phyloP scores from a whole-genome alignment of 2,113 vertebrate species.

The Sisor rabdophorus region DNA sequence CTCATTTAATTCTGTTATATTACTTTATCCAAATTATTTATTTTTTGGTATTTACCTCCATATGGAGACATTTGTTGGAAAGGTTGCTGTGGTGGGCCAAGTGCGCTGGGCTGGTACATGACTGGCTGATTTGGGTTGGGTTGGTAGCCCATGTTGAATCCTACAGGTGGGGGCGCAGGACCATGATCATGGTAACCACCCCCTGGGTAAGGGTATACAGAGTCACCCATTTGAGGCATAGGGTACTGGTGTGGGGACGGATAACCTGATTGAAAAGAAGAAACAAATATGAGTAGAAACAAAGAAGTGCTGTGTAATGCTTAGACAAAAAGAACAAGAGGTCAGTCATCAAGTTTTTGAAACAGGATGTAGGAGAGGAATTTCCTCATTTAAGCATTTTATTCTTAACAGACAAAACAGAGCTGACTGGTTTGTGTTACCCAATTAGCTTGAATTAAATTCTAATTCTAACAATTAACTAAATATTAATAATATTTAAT shows the following conservation, averaged over 20 bases:
- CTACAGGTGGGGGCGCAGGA: conserved; percentile 59
- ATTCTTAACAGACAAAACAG: neutral
- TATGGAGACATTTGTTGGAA: conserved; percentile 34
- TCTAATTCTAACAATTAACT: too few species aligned
- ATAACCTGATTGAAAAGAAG: conserved; percentile 61
- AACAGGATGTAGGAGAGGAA: neutral
- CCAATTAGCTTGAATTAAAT: neutral
- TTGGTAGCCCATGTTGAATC: conserved; percentile 68
- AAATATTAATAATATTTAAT: too few species aligned
- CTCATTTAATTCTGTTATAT: neutral
- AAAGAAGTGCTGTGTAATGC: neutral
- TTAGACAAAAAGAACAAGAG: neutral
- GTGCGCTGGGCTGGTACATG: conserved; percentile 63
- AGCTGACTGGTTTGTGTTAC: neutral
- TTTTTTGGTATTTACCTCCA: conserved; percentile 39
- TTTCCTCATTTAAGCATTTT: neutral
- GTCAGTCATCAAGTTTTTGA: neutral
- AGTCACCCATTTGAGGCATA: conserved; percentile 57
- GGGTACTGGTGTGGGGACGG: conserved; percentile 63
- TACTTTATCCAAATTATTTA: too few species aligned
- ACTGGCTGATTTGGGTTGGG: conserved; percentile 53
- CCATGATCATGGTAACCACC: conserved; percentile 58
- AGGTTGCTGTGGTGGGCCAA: conserved; percentile 42
- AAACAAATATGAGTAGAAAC: neutral
- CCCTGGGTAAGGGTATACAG: conserved; percentile 66